Conservation (phyloP, 2,113 vertebrate species). For the Tauraco erythrolophus region DNA sequence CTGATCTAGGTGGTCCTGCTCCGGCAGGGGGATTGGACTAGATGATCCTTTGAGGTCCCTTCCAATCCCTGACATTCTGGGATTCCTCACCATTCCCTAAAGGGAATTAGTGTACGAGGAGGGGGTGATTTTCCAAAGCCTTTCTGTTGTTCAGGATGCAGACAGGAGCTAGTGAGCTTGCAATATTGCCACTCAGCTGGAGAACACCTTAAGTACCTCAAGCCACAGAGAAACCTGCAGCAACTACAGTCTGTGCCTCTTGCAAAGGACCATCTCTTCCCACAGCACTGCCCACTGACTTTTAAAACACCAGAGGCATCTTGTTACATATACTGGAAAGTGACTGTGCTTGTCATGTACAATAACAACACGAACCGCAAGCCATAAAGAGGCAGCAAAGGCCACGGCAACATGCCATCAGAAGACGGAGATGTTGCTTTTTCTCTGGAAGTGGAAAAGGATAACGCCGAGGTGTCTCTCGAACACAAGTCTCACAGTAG, state of each 20-base stretch:
- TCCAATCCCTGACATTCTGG: too few species aligned
- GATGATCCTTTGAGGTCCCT: too few species aligned
- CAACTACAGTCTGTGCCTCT: not conserved
- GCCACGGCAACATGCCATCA: not conserved
- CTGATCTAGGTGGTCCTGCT: too few species aligned
- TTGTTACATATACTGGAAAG: not conserved
- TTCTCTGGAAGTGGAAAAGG: not conserved
- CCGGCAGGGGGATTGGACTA: too few species aligned
- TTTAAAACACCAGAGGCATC: not conserved
- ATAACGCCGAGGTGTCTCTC: not conserved
- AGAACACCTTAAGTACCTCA: not conserved
- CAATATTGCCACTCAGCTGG: not conserved
- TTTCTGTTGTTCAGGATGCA: not conserved
- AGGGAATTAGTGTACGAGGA: accelerated
- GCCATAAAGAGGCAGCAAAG: not conserved
- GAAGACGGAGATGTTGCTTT: accelerated
- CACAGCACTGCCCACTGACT: not conserved
- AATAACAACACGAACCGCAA: not conserved
- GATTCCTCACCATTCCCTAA: not conserved
- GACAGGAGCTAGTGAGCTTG: not conserved
- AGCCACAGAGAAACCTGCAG: not conserved
- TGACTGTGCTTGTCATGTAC: not conserved
- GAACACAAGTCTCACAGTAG: not conserved
- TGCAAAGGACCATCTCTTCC: not conserved
- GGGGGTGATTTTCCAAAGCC: not conserved